Evolutionary conservation across 2,797 vertebrate species (phyloP), one percentile per base, ranked within the genome.

Genomic region (Bradypus variegatus): DNA sequence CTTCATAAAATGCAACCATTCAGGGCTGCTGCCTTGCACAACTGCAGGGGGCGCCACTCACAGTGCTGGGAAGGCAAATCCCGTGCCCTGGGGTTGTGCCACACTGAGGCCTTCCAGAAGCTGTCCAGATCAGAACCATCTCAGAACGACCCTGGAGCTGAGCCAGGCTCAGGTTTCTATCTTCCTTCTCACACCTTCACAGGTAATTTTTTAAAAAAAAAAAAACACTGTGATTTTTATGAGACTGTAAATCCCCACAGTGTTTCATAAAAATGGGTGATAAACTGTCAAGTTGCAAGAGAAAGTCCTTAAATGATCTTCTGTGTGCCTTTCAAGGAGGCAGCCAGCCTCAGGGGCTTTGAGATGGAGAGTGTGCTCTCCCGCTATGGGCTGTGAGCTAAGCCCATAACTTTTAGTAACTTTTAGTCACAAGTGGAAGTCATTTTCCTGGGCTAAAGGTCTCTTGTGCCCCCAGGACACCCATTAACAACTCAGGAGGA

Each of bases 381-480:
- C 16, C 38, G 19, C 70, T 48, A 11, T 45, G 41, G 41, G 41
- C 41, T 45, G 41, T 45, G 41, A 45, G 41, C 41, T 45, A 45
- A 45, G 41, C 41, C 41, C 41, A 45, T 45, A 45, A 45, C 41
- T 45, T 45, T 5, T 45, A 45, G 7, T 81, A 27, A 36, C 0
- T 0, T 1, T 2, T 29, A 29, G 12, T 23, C n/a, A 41, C 27
- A 9, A 53, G 16, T 9, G 0, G 8, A 36, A 4, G 64, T 62
- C 62, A 23, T 25, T 81, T 25, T 64, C 89, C n/a, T 15, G 41
- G 41, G 45, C 36, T 3, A 8, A 31, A 73, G 48, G 4, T 38
- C 45, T 89, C 75, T 15, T 23, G 4, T 9, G 38, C 21, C 76
- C 48, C 58, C 25, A 31, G 79, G 36, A 70, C 78, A 23, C 62